A percentile compares a stretch with the other conserved stretches of the same genome.
Evolutionary conservation across 2,113 vertebrate species (phyloP).

Genomic region (Barnardius zonarius): DNA sequence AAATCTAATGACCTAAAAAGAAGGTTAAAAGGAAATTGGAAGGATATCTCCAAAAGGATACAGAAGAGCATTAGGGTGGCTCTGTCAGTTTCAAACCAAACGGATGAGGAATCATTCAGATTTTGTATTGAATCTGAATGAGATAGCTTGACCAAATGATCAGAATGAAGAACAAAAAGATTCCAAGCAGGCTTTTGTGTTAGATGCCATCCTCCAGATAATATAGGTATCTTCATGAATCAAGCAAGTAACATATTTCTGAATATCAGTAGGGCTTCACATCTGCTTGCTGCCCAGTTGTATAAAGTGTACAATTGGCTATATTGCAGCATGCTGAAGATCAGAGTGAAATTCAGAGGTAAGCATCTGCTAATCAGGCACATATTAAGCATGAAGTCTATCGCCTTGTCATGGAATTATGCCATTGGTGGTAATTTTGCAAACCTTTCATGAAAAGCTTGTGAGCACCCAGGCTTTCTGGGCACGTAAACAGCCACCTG

Average conservation of each 20-base stretch:
- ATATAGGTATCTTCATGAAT: background rate
- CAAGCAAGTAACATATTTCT: background rate
- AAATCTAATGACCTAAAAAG: background rate
- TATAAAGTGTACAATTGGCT: background rate
- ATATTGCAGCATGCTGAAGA: background rate
- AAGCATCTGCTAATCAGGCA: background rate
- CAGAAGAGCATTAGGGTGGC: background rate
- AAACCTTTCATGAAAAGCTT: background rate
- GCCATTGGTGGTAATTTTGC: background rate
- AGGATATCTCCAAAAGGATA: background rate
- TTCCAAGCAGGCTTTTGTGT: background rate
- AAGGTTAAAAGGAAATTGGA: background rate
- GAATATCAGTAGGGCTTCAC: background rate
- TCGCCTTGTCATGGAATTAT: background rate
- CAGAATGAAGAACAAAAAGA: background rate
- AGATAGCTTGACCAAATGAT: background rate
- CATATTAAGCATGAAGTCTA: background rate
- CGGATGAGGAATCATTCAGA: background rate
- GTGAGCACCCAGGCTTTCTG: background rate
- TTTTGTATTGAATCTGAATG: background rate
- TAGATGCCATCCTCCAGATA: background rate
- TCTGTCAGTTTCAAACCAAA: background rate
- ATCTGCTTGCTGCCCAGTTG: background rate
- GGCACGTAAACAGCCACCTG: background rate
- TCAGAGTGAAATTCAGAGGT: background rate